Evolutionary conservation across 2,797 vertebrate genomes (phyloP), one percentile per base, ranked within the genome.

Genomic region (Meriones psammophilus): DNA sequence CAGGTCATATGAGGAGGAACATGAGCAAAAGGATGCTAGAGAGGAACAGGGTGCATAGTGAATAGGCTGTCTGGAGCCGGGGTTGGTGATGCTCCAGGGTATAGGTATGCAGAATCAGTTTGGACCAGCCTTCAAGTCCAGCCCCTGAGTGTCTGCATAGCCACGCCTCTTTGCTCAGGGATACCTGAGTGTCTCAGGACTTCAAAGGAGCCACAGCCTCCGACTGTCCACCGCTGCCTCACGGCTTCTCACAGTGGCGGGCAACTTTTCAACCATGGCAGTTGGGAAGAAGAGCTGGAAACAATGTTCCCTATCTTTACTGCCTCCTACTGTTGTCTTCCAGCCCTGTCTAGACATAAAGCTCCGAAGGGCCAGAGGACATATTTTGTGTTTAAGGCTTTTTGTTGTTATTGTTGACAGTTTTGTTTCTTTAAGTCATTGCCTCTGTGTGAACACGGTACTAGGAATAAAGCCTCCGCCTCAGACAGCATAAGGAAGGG

Each of bases 81-180:
- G 30, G 30, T 8, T 9, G 20, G 46, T 15, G 8, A 10, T 0
- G 0, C 91, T 39, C 1, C 5, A 20, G 14, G 18, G 62, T 56
- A 78, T 3, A 58, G 24, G 62, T 56, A 78, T 3, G 0, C 26
- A 69, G n/a, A 13, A 28, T 54, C 13, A 0, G 28, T 30, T 74
- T 26, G 58, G n/a, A 13, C 24, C 9, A 30, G 74, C 71, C n/a
- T 20, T 60, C 42, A 24, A 42, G 78, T 56, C 62, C 56, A 18
- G 83, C 20, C 15, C 15, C 10, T 4, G 46, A 36, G 33, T 12
- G 3, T 36, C 64, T 64, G 54, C 46, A 36, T 0, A 28, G 46
- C 39, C 20, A 24, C 2, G 7, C 8, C 7, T 39, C 2, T 68
- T 88, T 78, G 36, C 77, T 92, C 33, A 64, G 22, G 13, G 83